Conservation (phyloP, 64 coral and sea anemone genomes). For the Porites lutea region DNA sequence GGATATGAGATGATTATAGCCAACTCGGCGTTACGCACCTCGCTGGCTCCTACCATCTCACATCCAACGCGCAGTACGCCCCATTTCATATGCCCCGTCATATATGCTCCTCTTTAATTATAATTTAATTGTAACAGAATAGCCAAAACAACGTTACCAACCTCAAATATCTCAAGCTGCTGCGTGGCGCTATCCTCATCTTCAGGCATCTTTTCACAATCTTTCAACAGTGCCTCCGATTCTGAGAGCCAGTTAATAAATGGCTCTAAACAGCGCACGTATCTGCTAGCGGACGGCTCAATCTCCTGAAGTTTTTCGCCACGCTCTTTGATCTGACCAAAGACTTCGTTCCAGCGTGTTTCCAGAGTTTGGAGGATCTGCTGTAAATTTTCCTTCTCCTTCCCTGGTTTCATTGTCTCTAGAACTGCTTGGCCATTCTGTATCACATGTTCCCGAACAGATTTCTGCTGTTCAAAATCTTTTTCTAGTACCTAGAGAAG, state of each 20-base stretch:
- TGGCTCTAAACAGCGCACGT: constrained; percentile 58
- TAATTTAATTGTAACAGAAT: not conserved
- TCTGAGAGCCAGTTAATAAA: constrained; percentile 83
- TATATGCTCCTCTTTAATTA: too few relatives aligned
- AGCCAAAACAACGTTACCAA: not conserved
- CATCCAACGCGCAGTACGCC: too few relatives aligned
- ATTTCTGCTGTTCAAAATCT: constrained; percentile 62
- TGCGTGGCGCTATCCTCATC: constrained; percentile 78
- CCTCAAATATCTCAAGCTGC: constrained; percentile 72
- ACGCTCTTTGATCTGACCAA: constrained; percentile 48
- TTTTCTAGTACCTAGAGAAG: constrained; percentile 26
- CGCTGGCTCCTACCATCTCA: too few relatives aligned
- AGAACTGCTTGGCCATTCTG: constrained; percentile 73
- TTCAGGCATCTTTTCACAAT: constrained; percentile 80
- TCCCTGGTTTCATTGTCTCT: constrained; percentile 65
- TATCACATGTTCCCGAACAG: constrained; percentile 75
- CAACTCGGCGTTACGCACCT: too few relatives aligned
- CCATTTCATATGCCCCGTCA: too few relatives aligned
- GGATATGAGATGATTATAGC: too few relatives aligned
- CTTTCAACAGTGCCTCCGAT: constrained; percentile 76
- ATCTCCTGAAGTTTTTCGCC: constrained; percentile 65
- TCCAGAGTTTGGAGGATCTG: constrained; percentile 62
- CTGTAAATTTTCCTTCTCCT: constrained; percentile 79
- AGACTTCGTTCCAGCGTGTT: constrained; percentile 67
- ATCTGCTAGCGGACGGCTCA: constrained; percentile 72